phyloP scores from a whole-genome alignment of 53 echinoderm and acorn worm genomes.

The Antedon mediterranea region DNA sequence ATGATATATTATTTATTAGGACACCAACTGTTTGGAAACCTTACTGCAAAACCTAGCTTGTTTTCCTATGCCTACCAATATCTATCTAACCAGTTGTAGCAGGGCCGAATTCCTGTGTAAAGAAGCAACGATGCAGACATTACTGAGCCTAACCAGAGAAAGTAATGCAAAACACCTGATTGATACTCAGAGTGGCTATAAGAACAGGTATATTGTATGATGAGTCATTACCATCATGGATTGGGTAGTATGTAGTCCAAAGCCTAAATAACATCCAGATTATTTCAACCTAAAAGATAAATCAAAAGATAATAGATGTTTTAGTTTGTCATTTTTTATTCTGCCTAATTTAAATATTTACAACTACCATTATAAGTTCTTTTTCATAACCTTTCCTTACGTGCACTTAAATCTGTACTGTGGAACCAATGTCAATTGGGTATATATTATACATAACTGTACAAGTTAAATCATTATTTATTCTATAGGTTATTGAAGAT shows the following conservation, averaged over 20 bases:
- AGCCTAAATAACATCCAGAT: no score
- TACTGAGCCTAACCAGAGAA: neutral
- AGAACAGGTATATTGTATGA: neutral
- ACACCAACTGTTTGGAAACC: neutral
- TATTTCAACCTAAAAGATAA: no score
- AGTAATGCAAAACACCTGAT: neutral
- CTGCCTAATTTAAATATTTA: no score
- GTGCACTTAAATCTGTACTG: no score
- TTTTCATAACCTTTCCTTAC: no score
- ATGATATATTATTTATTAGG: neutral
- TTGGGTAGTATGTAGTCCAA: neutral
- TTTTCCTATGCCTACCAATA: neutral
- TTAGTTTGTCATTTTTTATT: no score
- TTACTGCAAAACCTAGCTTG: neutral
- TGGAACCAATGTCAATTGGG: neutral
- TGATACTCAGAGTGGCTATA: neutral
- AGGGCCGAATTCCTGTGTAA: neutral
- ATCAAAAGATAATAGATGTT: no score
- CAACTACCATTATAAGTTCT: no score
- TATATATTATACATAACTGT: no score
- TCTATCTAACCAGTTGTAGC: neutral
- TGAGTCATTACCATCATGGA: no score
- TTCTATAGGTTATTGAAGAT: constrained; percentile 40
- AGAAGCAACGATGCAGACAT: neutral
- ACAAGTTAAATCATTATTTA: no score